Percentiles rank a stretch among this genome's conserved stretches.
These are phyloP conservation scores for Leucophenga maculata DNA, from an alignment of 2,888 invertebrate genomes.

Conservation along the genomic window DNA sequence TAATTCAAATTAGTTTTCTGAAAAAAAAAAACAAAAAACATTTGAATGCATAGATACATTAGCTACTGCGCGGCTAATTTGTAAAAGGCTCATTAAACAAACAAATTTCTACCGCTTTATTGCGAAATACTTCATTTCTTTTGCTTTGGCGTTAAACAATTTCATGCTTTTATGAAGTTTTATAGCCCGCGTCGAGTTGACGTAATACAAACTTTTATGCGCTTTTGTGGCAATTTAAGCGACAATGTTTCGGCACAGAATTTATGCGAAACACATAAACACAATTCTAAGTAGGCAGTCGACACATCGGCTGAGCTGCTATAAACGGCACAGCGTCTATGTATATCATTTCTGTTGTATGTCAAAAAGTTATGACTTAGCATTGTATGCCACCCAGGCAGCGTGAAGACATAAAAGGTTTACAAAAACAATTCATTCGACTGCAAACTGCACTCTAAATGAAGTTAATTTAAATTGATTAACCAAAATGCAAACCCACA, in stretches of 20 bases:
- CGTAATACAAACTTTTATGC: too few species aligned
- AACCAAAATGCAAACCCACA: conserved; percentile 50
- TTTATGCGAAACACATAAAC: too few species aligned
- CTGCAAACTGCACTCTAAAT: conserved; percentile 48
- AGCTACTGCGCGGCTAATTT: neutral
- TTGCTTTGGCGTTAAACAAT: neutral
- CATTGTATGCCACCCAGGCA: neutral
- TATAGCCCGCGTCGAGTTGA: too few species aligned
- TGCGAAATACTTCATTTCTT: neutral
- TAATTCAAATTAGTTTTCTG: too few species aligned
- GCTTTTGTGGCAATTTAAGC: too few species aligned
- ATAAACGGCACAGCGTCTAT: too few species aligned
- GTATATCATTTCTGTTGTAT: too few species aligned
- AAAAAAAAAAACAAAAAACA: too few species aligned
- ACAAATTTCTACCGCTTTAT: conserved; percentile 7
- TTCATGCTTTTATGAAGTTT: neutral
- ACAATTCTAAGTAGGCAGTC: too few species aligned
- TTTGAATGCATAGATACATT: neutral
- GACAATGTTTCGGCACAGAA: too few species aligned
- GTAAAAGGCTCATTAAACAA: conserved; percentile 13
- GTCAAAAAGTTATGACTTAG: neutral
- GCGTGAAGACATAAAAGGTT: conserved; percentile 1
- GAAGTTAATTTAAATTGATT: conserved; percentile 65
- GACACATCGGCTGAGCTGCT: too few species aligned
- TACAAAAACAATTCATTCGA: too few species aligned